These are phyloP conservation scores for Fragum fragum DNA, from an alignment of 2,888 invertebrate genomes.

Conservation along the genomic window DNA sequence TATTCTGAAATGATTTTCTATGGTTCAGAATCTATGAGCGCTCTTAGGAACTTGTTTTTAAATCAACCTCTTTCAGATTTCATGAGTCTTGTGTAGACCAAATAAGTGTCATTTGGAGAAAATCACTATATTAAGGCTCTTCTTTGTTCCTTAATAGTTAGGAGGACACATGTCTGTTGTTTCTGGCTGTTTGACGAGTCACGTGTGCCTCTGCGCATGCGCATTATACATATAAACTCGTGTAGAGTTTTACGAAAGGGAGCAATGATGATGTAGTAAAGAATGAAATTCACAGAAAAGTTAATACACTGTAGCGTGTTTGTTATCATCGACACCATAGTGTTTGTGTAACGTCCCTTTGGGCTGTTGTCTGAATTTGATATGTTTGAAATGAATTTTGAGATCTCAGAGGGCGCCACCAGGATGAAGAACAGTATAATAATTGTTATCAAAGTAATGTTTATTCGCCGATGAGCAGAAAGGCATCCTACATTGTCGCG, in stretches of 20 bases:
- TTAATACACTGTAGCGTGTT: slow-evolving; percentile 92
- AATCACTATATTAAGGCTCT: slow-evolving; percentile 42
- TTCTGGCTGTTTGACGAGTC: slow-evolving; percentile 71
- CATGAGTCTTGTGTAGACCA: neutral
- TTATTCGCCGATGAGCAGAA: slow-evolving; percentile 79
- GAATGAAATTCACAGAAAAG: slow-evolving; percentile 93
- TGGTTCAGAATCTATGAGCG: too few species aligned
- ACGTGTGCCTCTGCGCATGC: slow-evolving; percentile 53
- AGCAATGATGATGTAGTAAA: slow-evolving; percentile 92
- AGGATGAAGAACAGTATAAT: slow-evolving; percentile 81
- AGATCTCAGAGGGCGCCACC: slow-evolving; percentile 81
- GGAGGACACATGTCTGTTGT: slow-evolving; percentile 71
- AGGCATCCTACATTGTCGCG: slow-evolving; percentile 74
- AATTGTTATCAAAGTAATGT: slow-evolving; percentile 80
- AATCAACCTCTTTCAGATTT: neutral
- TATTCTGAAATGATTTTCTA: too few species aligned
- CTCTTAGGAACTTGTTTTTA: too few species aligned
- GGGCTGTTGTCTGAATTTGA: slow-evolving; percentile 50
- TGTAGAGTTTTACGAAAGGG: slow-evolving; percentile 91
- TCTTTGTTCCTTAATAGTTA: slow-evolving; percentile 68
- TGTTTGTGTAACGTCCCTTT: slow-evolving; percentile 52
- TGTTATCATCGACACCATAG: slow-evolving; percentile 87
- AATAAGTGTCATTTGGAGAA: neutral
- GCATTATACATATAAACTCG: slow-evolving; percentile 72
- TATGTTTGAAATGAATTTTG: slow-evolving; percentile 74